phyloP scores from a whole-genome alignment of 2,797 vertebrate genomes.

The Gymnothorax javanicus region DNA sequence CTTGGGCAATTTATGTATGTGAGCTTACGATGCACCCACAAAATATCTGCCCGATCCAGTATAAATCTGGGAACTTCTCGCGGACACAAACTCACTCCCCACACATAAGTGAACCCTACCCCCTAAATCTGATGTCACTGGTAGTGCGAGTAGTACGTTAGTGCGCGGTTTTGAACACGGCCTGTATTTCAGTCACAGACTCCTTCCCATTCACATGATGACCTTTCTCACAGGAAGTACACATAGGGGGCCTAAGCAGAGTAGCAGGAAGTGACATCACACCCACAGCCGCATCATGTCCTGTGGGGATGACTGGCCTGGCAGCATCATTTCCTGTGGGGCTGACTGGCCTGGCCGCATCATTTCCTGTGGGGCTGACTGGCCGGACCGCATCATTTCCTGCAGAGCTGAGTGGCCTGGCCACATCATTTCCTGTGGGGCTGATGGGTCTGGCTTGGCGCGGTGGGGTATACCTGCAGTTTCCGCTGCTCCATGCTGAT shows the following conservation, averaged over 20 bases:
- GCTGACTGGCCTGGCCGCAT: too few species aligned
- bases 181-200: background rate
- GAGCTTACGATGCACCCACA: too few species aligned
- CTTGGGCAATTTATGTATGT: too few species aligned
- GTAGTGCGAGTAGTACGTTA: too few species aligned
- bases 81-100: background rate
- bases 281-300: background rate
- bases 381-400: background rate
- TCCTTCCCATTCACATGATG: background rate
- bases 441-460: background rate
- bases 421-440: background rate
- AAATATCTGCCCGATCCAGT: too few species aligned
- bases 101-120: background rate
- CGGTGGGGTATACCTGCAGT: slow-evolving; percentile 75
- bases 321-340: too few species aligned
- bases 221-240: background rate
- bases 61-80: too few species aligned
- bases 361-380: too few species aligned
- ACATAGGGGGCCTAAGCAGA: background rate
- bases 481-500: slow-evolving; percentile 99
- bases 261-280: background rate
- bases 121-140: too few species aligned
- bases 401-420: too few species aligned
- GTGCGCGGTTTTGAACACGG: too few species aligned
- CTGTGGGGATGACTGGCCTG: too few species aligned